Evolutionary conservation across 1,140 invertebrate genomes (phyloP), one percentile per base, ranked within the genome.

Genomic region (Globodera rostochiensis): DNA sequence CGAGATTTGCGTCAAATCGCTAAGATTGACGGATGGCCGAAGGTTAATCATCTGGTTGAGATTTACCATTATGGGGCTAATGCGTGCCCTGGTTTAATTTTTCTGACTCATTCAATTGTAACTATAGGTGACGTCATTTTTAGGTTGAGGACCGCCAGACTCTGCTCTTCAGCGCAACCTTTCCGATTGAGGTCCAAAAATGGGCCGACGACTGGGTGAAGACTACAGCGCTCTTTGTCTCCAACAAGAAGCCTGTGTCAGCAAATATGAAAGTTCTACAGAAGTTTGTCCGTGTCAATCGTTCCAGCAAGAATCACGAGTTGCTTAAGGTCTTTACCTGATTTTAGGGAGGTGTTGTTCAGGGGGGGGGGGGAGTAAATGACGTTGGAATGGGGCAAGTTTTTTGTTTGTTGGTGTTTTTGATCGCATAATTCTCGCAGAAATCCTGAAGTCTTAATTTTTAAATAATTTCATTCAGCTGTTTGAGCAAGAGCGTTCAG

Each of bases 261-360:
- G 83, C 83, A 15, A 81, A 94, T 87, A 91, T 93, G 0, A 96
- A 98, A 90, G 95, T 99, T 0, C 92, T 94, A 73, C 97, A 98
- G 90, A 91, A 91, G 0, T 93, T 99, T 82, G 91, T 93, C 76
- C 91, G 94, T 67, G 93, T 92, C 60, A 93, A 94, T 6, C 98
- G 97, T 88, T 91, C 93, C 60, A 88, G 91, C 0, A 94, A 93
- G 81, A 90, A 98, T 0, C 90, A 47, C 93, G 94, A 66, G 57
- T 75, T 87, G 21, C 36, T 80, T 11, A 64, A 64, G 57, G 57
- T 64, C 4, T 13, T 11, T 15, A 13, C 19, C n/a, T 19, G n/a
- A n/a, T n/a, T 36, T 36, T 36, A 36, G 0, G 25, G 25, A 36
- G 25, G 25, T 36, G 25, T 36, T 36, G 0, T n/a, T n/a, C n/a